These are phyloP conservation scores for Erebia ligea DNA, from an alignment of 2,888 invertebrate genomes.

Conservation along the genomic window DNA sequence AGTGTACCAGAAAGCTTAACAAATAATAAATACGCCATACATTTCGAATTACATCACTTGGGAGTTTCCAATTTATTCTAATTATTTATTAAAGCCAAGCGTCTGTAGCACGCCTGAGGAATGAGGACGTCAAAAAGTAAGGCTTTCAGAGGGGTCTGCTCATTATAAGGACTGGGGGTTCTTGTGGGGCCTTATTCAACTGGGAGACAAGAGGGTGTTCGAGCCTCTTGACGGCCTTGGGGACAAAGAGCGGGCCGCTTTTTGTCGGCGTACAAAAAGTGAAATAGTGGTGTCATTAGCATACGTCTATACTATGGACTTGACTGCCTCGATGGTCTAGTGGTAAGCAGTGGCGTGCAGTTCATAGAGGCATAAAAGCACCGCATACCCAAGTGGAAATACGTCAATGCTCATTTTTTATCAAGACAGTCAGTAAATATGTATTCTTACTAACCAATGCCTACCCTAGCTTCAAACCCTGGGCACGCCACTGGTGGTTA, in stretches of 20 bases:
- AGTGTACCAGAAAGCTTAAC: background rate
- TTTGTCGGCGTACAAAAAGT: slow-evolving; percentile 25
- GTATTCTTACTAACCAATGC: no score
- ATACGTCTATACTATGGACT: background rate
- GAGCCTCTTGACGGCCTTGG: slow-evolving; percentile 51
- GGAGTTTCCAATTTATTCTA: slow-evolving; percentile 23
- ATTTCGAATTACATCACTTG: slow-evolving; percentile 1
- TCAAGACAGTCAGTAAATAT: no score
- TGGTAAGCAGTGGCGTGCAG: no score
- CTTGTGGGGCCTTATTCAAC: slow-evolving; percentile 65
- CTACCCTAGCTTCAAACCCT: no score
- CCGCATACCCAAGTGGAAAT: no score
- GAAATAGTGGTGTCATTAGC: slow-evolving; percentile 11
- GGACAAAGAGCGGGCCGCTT: slow-evolving; percentile 20
- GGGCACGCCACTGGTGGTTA: no score
- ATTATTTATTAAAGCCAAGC: slow-evolving; percentile 33
- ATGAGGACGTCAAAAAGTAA: slow-evolving; percentile 26
- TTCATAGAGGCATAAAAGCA: no score
- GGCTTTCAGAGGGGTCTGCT: slow-evolving; percentile 51
- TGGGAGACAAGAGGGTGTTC: slow-evolving; percentile 53
- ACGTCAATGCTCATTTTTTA: no score
- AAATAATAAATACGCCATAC: background rate
- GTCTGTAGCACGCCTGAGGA: slow-evolving; percentile 12
- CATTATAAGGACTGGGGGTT: slow-evolving; percentile 67
- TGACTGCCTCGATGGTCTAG: no score